A percentile compares a stretch with the other conserved stretches of the same genome.
Evolutionary conservation across 2,888 invertebrate genomes (phyloP).

Genomic region (Drosophila barbarae): DNA sequence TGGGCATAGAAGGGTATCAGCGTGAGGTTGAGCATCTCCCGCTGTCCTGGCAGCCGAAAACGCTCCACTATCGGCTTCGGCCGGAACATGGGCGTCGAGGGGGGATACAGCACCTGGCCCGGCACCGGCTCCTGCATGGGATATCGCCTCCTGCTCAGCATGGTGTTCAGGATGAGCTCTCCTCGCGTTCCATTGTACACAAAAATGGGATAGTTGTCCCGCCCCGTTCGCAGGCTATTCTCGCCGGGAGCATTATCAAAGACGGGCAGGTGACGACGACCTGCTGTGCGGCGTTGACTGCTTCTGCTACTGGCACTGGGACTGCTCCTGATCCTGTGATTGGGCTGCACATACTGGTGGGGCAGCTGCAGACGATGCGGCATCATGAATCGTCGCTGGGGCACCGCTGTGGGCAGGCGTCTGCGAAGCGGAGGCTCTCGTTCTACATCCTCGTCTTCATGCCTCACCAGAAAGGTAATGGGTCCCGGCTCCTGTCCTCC

Average conservation of each 20-base stretch:
- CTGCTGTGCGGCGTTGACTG: constrained; percentile 24
- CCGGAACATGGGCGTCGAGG: constrained; percentile 72
- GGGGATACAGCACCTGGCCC: constrained; percentile 77
- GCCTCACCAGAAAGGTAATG: constrained; percentile 47
- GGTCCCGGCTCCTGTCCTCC: constrained; percentile 19
- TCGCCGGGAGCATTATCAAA: constrained; percentile 69
- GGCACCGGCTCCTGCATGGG: constrained; percentile 79
- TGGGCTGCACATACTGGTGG: constrained; percentile 53
- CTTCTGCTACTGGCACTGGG: background rate
- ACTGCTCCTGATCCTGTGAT: background rate
- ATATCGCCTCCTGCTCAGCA: constrained; percentile 73
- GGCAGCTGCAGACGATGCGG: constrained; percentile 59
- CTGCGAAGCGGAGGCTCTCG: background rate
- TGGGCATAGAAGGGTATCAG: constrained; percentile 78
- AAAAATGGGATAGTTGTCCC: constrained; percentile 60
- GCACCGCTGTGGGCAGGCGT: background rate
- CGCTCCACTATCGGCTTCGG: constrained; percentile 71
- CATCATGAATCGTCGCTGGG: constrained; percentile 25
- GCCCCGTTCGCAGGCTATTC: constrained; percentile 32
- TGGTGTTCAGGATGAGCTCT: constrained; percentile 75
- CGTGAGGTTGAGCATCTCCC: constrained; percentile 65
- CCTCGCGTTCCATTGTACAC: constrained; percentile 75
- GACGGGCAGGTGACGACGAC: constrained; percentile 51
- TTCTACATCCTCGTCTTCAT: background rate
- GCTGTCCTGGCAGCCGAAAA: constrained; percentile 53